Base-by-base conservation (phyloP, 2,797 vertebrate species). In the Sternotherus odoratus region DNA sequence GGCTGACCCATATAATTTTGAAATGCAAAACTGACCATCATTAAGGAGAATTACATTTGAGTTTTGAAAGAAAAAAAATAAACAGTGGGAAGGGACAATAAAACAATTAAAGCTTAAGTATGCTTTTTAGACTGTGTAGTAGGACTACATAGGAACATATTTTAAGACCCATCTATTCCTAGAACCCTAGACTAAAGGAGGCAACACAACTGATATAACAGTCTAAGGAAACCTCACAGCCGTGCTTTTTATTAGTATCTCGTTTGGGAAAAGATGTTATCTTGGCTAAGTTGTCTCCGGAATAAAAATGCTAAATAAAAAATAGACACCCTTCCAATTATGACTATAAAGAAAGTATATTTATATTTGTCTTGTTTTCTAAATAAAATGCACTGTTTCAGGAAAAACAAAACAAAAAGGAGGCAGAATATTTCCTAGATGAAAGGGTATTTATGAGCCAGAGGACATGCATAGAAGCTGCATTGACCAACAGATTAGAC, bases 171-270 rank as follows among this genome's bases (percentile, higher is more conserved):
- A 79, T 21, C 0, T 6, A 92, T 57, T 86, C 48, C 77, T 78
- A 23, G 28, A 46, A 80, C 28, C 79, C 54, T 80, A 26, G 19
- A 80, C 6, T 80, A 46, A 80, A 80, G 17, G 6, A 36, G 28
- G 26, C 53, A 39, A 56, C 36, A 60, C 19, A 23, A 33, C 30
- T 17, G n/a, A 91, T 82, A 85, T 92, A 91, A 83, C 54, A 85
- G 83, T 39, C 13, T 2, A 88, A 74, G 63, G 69, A 79, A 86
- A 88, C 82, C 85, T 92, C 86, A 94, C 63, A 93, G 91, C 19
- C 84, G 77, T 49, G 72, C n/a, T 92, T 85, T 56, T 81, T 81
- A 85, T 77, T n/a, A 87, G 39, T 21, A 86, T 19, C 5, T 57
- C 53, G 72, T 83, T 93, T 96, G 43, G 75, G 12, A 91, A 93